Conservation (phyloP, 2,888 invertebrate genomes). For the Drosophila diplacantha region DNA sequence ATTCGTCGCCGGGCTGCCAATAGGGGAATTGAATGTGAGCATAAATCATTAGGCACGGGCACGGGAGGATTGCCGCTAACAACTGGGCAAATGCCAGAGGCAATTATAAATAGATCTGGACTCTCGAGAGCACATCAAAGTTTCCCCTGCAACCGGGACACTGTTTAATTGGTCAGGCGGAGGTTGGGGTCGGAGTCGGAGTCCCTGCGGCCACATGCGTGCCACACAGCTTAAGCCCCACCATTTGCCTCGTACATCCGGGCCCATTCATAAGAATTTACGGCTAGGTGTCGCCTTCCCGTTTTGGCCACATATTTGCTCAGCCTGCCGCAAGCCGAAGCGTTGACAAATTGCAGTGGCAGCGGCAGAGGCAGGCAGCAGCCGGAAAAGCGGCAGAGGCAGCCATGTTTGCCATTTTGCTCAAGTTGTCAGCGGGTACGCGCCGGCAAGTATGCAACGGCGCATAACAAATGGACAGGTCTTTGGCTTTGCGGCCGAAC, state of each 20-base stretch:
- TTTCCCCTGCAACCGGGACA: constrained; percentile 1
- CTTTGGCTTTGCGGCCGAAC: constrained; percentile 50
- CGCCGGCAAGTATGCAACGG: constrained; percentile 59
- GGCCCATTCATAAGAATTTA: constrained; percentile 62
- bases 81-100: constrained; percentile 49
- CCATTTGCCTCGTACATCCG: constrained; percentile 22
- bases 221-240: background rate
- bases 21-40: constrained; percentile 64
- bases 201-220: constrained; percentile 2
- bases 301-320: constrained; percentile 54
- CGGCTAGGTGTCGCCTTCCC: constrained; percentile 49
- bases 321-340: constrained; percentile 63
- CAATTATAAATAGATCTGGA: constrained; percentile 59
- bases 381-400: constrained; percentile 14
- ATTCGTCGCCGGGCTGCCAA: constrained; percentile 58
- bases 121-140: constrained; percentile 31
- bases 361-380: constrained; percentile 18
- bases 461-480: constrained; percentile 60
- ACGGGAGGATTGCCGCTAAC: constrained; percentile 46
- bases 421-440: constrained; percentile 65
- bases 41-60: constrained; percentile 63
- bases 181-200: background rate
- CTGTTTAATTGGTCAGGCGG: constrained; percentile 26
- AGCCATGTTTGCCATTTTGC: constrained; percentile 68
- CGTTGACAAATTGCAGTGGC: constrained; percentile 65